Conservation (phyloP, 1,140 invertebrate genomes). For the Nephotettix cincticeps region DNA sequence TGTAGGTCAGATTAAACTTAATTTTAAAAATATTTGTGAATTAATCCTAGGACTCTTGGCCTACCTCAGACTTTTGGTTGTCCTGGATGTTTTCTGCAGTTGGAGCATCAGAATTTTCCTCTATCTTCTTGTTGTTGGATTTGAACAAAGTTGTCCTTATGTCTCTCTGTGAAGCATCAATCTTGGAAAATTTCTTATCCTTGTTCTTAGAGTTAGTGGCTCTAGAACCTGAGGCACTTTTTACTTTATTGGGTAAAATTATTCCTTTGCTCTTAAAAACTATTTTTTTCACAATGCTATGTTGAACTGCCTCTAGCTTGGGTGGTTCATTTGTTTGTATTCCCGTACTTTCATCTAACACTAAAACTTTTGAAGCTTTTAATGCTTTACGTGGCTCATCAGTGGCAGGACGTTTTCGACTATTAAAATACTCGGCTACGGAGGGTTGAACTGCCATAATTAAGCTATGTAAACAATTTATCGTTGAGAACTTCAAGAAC, state of each 20-base stretch:
- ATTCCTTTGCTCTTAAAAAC: background rate
- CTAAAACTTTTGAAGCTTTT: conserved; percentile 21
- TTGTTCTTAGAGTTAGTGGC: background rate
- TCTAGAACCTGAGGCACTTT: background rate
- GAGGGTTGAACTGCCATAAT: conserved; percentile 34
- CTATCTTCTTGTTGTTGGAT: background rate
- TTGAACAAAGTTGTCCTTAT: conserved; percentile 4
- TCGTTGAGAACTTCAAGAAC: no score
- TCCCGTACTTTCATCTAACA: background rate
- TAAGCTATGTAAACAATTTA: no score
- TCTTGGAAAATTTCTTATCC: background rate
- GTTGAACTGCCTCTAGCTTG: background rate
- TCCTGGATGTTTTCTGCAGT: background rate
- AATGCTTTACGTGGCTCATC: conserved; percentile 12
- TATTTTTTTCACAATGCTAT: background rate
- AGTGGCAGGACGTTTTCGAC: conserved; percentile 28
- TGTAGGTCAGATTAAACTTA: no score
- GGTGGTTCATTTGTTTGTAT: background rate
- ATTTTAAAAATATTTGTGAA: no score
- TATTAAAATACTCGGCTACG: conserved; percentile 32
- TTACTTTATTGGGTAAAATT: background rate
- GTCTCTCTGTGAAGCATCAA: background rate
- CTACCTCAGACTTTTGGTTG: background rate
- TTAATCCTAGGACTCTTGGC: no score
- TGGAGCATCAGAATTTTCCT: background rate